A percentile compares a stretch with the other conserved stretches of the same genome.
Conservation (phyloP, 2,888 invertebrate species). For the Helicoverpa assulta region DNA sequence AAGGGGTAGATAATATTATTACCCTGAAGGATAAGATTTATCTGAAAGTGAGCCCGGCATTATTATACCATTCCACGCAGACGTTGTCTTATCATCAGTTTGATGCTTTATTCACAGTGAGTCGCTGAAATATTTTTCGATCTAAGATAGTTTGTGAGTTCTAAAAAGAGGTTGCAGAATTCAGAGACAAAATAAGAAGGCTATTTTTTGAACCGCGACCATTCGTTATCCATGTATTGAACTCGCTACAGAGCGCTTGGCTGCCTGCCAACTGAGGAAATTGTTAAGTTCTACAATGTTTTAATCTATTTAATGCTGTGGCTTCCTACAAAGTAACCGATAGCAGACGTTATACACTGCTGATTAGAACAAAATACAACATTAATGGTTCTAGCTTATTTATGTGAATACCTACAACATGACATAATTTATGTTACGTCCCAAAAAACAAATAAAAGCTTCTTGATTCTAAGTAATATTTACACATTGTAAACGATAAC, state of each 20-base stretch:
- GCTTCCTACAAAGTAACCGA: slow-evolving; percentile 6
- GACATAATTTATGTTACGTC: slow-evolving; percentile 10
- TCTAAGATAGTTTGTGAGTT: not conserved
- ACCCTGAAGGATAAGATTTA: no score
- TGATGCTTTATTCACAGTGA: not conserved
- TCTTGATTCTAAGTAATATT: slow-evolving; percentile 76
- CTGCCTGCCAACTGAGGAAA: slow-evolving; percentile 43
- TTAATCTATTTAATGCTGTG: slow-evolving; percentile 49
- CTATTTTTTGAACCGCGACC: slow-evolving; percentile 14
- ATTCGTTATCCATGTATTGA: slow-evolving; percentile 22
- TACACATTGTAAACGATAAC: slow-evolving; percentile 82
- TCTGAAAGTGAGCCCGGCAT: no score
- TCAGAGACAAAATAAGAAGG: slow-evolving; percentile 14
- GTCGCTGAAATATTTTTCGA: not conserved
- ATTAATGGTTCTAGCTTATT: not conserved
- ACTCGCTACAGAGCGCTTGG: slow-evolving; percentile 42
- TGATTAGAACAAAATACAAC: no score
- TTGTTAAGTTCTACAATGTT: slow-evolving; percentile 52
- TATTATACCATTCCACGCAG: no score
- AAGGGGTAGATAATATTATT: no score
- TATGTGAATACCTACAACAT: no score
- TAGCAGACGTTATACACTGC: not conserved
- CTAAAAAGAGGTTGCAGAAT: slow-evolving; percentile 3
- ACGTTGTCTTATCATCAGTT: not conserved
- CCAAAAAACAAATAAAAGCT: slow-evolving; percentile 58